phyloP scores from a whole-genome alignment of 2,888 invertebrate species.

The Coremacera marginata region DNA sequence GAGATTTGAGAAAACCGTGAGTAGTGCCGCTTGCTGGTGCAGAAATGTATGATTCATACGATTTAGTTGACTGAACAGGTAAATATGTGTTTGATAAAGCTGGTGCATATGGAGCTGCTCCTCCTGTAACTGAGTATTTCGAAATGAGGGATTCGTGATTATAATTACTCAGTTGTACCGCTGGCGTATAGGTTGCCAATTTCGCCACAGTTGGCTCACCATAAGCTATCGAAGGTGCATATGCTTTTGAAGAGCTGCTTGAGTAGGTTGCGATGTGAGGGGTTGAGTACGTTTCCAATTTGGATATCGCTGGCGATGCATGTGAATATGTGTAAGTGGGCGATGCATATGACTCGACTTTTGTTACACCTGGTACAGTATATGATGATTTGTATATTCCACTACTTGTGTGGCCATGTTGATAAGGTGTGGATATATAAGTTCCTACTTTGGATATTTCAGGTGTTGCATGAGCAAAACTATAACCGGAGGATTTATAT shows the following conservation, averaged over 20 bases:
- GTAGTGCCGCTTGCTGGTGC: slow-evolving; percentile 55
- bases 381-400: slow-evolving; percentile 47
- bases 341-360: slow-evolving; percentile 60
- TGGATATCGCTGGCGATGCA: slow-evolving; percentile 37
- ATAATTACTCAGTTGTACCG: slow-evolving; percentile 46
- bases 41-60: slow-evolving; percentile 44
- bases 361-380: slow-evolving; percentile 63
- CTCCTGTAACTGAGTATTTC: slow-evolving; percentile 44
- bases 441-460: slow-evolving; percentile 56
- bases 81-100: slow-evolving; percentile 55
- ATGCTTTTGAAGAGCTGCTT: slow-evolving; percentile 47
- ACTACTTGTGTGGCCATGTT: slow-evolving; percentile 35
- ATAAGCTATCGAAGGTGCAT: slow-evolving; percentile 56
- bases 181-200: slow-evolving; percentile 48
- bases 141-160: slow-evolving; percentile 52
- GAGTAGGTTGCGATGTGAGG: slow-evolving; percentile 53
- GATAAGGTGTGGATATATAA: slow-evolving; percentile 49
- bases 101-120: slow-evolving; percentile 57
- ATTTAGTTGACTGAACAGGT: slow-evolving; percentile 44
- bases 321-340: slow-evolving; percentile 71
- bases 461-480: slow-evolving; percentile 58
- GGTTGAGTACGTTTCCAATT: slow-evolving; percentile 53
- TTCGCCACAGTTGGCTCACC: slow-evolving; percentile 53
- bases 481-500: slow-evolving; percentile 58
- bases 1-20: slow-evolving; percentile 24